These are phyloP conservation scores for Cordilura impudica DNA, from an alignment of 2,888 invertebrate genomes.

Conservation along the genomic window DNA sequence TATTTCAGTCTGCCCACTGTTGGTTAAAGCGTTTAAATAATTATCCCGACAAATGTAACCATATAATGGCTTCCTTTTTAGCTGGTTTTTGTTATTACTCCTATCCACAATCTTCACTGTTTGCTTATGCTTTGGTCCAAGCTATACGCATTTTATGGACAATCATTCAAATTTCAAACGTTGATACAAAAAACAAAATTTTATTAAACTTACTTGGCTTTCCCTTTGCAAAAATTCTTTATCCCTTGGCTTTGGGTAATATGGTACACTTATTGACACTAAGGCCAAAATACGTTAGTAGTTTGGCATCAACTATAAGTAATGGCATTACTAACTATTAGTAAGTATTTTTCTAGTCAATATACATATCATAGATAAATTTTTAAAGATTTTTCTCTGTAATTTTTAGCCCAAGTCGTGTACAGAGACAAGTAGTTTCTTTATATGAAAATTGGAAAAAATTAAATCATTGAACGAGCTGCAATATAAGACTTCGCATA, in stretches of 20 bases:
- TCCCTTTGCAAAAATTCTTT: constrained; percentile 64
- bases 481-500: too few relatives aligned
- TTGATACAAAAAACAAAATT: neutral
- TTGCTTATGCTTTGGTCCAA: constrained; percentile 67
- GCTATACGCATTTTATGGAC: constrained; percentile 66
- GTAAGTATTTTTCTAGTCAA: too few relatives aligned
- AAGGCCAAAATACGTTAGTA: constrained; percentile 37
- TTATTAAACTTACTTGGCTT: constrained; percentile 56
- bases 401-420: too few relatives aligned
- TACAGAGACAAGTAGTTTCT: too few relatives aligned
- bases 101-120: constrained; percentile 67
- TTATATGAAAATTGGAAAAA: too few relatives aligned
- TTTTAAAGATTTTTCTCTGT: too few relatives aligned
- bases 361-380: too few relatives aligned
- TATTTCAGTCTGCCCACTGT: constrained; percentile 66
- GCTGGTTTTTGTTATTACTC: constrained; percentile 69
- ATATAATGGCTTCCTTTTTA: constrained; percentile 68
- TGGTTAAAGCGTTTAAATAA: constrained; percentile 58
- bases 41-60: constrained; percentile 51
- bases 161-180: constrained; percentile 29
- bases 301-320: constrained; percentile 38
- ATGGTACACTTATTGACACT: constrained; percentile 62
- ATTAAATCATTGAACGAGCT: too few relatives aligned
- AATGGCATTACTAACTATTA: constrained; percentile 59
- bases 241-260: constrained; percentile 63